Conservation (phyloP, 2,113 vertebrate species). For the Nibea coibor region DNA sequence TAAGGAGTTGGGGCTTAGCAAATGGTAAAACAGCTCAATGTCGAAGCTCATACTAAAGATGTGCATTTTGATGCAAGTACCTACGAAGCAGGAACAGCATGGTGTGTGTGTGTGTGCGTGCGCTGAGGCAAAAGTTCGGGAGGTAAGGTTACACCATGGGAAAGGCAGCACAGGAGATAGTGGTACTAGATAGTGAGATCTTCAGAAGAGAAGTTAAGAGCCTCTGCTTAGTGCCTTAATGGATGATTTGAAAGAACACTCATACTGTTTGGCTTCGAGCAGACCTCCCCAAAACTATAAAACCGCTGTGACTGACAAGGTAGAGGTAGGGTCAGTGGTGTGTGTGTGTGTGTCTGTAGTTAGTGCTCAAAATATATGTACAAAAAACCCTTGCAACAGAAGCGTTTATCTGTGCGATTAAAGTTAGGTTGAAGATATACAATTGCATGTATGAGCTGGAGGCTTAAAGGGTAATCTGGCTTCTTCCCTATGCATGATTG, state of each 20-base stretch:
- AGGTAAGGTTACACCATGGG: slow-evolving; percentile 76
- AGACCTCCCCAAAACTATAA: slow-evolving; percentile 78
- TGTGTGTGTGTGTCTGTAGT: slow-evolving; percentile 18
- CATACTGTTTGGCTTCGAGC: slow-evolving; percentile 87
- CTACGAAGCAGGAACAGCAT: not conserved
- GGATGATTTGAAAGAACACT: slow-evolving; percentile 79
- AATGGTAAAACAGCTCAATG: not conserved
- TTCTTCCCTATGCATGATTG: not conserved
- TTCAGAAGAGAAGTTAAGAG: slow-evolving; percentile 70
- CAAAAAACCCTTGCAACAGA: not conserved
- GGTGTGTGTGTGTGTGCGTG: not conserved
- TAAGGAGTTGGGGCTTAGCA: not conserved
- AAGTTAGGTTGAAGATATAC: not conserved
- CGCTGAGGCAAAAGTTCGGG: slow-evolving; percentile 15
- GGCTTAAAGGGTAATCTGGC: not conserved
- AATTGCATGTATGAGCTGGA: not conserved
- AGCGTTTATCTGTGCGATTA: slow-evolving; percentile 10
- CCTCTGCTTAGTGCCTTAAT: slow-evolving; percentile 77
- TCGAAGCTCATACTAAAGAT: not conserved
- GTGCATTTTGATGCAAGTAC: not conserved
- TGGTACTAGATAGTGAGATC: slow-evolving; percentile 72
- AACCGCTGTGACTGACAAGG: slow-evolving; percentile 62
- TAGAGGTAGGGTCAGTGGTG: slow-evolving; percentile 38
- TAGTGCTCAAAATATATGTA: not conserved
- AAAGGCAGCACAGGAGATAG: slow-evolving; percentile 67